Evolutionary conservation across 2,113 vertebrate species (phyloP), one percentile per base, ranked within the genome.

Genomic region (Bufo bufo): DNA sequence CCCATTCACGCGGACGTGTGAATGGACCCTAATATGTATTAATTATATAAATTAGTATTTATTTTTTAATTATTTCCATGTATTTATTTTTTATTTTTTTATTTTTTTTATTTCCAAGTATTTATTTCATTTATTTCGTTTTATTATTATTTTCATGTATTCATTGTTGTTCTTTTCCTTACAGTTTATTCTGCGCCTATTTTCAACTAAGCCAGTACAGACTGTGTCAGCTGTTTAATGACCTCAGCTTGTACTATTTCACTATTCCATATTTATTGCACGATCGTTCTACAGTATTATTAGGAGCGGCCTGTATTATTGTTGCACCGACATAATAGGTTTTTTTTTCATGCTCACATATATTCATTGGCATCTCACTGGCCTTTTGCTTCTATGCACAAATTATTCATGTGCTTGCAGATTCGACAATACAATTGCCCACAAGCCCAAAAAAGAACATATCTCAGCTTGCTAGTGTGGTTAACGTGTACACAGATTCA

Each of bases 311-410:
- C 77, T 47, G 49, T 81, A 87, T 71, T 81, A n/a, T 66, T 72
- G 77, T 52, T 54, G 19, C 69, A 83, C 69, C 63, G 49, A 54
- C 58, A 63, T 88, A 75, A 88, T 88, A 23, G 65, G 81, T 83
- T 71, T 71, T 85, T 85, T 85, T 86, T 16, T 16, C 72, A 23
- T 77, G 45, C 23, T 61, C 80, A 83, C 71, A 88, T 82, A 58
- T 83, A 83, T 65, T 83, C 58, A 88, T 88, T 77, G 79, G 66
- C 63, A 52, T 72, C 56, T 65, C 16, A 20, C 66, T 82, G 54
- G 66, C 69, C 79, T 87, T 87, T 82, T 87, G 86, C 86, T 75
- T 87, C 54, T 63, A n/a, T 87, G 86, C 86, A 87, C 78, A 87
- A 75, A 87, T 75, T 82, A 71, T 82, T 87, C 54, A 87, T 87